Percentiles rank a stretch among this genome's conserved stretches.
phyloP scores from a whole-genome alignment of 2,113 vertebrate genomes.

The Osmerus eperlanus region DNA sequence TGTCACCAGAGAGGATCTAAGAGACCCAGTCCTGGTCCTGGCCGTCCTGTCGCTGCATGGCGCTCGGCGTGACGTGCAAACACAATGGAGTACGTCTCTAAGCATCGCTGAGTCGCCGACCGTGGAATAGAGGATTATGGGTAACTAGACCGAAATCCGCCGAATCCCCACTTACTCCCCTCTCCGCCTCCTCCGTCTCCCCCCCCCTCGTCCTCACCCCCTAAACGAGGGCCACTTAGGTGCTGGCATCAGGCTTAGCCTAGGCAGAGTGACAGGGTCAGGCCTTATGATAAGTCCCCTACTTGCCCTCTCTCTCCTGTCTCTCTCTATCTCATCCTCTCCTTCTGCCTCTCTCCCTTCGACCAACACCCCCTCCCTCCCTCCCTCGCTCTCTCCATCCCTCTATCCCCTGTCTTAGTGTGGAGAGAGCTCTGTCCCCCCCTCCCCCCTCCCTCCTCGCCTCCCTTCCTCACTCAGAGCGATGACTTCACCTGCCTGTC shows the following conservation, averaged over 20 bases:
- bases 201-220: slow-evolving; percentile 43
- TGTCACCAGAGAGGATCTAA: not conserved
- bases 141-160: slow-evolving; percentile 51
- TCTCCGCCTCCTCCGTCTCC: slow-evolving; percentile 4
- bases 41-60: no score
- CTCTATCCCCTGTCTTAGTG: not conserved
- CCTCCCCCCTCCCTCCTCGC: no score
- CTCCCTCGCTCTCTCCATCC: not conserved
- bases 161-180: slow-evolving; percentile 51
- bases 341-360: slow-evolving; percentile 3
- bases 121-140: slow-evolving; percentile 46
- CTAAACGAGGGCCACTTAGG: slow-evolving; percentile 67
- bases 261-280: slow-evolving; percentile 49
- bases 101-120: slow-evolving; percentile 30
- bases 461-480: not conserved
- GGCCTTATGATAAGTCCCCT: slow-evolving; percentile 47
- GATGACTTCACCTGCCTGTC: not conserved
- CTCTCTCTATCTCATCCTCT: slow-evolving; percentile 2
- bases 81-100: slow-evolving; percentile 27
- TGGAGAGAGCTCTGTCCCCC: no score
- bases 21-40: no score
- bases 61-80: slow-evolving; percentile 30
- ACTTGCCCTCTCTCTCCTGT: not conserved
- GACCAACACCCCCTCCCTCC: slow-evolving; percentile 4
- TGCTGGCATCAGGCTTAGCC: slow-evolving; percentile 36